phyloP scores from a whole-genome alignment of 2,888 invertebrate species.

The Xanthostigma xanthostigma region DNA sequence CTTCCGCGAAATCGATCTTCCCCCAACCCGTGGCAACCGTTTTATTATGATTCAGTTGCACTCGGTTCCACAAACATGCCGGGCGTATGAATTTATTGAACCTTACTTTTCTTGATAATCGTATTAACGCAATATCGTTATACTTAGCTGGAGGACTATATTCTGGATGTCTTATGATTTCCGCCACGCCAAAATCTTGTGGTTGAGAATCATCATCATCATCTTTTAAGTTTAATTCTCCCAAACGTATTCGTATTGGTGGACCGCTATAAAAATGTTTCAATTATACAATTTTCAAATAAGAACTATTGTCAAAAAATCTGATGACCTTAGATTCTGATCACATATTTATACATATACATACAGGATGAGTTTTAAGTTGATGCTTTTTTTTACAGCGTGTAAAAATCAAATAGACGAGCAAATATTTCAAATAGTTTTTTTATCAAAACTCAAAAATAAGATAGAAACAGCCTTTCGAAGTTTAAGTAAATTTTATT shows the following conservation, averaged over 20 bases:
- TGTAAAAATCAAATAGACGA: too few species aligned
- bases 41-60: slow-evolving; percentile 23
- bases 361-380: too few species aligned
- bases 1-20: slow-evolving; percentile 26
- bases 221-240: slow-evolving; percentile 38
- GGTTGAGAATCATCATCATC: slow-evolving; percentile 34
- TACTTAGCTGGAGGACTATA: slow-evolving; percentile 39
- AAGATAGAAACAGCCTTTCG: too few species aligned
- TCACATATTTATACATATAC: too few species aligned
- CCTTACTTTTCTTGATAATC: slow-evolving; percentile 27
- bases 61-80: slow-evolving; percentile 41
- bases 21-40: slow-evolving; percentile 56
- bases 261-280: slow-evolving; percentile 23
- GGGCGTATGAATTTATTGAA: slow-evolving; percentile 41
- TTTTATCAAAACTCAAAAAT: too few species aligned
- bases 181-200: slow-evolving; percentile 29
- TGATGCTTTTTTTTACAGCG: too few species aligned
- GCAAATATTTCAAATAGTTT: too few species aligned
- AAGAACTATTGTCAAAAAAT: too few species aligned
- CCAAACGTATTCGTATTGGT: slow-evolving; percentile 38
- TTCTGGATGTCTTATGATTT: slow-evolving; percentile 35
- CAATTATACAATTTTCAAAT: too few species aligned
- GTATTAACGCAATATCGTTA: slow-evolving; percentile 50
- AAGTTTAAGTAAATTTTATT: too few species aligned
- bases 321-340: too few species aligned